phyloP scores from a whole-genome alignment of 2,888 invertebrate species.

The Polymixis lichenea region DNA sequence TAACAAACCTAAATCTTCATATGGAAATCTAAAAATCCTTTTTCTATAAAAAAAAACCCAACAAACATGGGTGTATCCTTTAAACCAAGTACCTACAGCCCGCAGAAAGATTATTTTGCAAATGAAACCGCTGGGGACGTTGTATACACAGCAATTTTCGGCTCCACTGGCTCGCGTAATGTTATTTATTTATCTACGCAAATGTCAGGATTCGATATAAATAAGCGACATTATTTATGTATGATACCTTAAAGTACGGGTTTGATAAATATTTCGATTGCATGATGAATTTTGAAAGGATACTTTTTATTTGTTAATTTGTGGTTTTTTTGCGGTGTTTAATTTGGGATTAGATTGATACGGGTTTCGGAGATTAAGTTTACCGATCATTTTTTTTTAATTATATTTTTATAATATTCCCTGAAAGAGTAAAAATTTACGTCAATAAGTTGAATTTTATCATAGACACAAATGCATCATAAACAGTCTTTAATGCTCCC shows the following conservation, averaged over 20 bases:
- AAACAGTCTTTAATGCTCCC: too few relatives aligned
- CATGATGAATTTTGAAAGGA: slow-evolving; percentile 32
- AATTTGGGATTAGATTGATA: slow-evolving; percentile 6
- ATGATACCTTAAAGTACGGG: slow-evolving; percentile 42
- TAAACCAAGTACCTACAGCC: not conserved
- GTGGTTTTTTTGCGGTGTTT: not conserved
- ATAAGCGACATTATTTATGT: slow-evolving; percentile 74
- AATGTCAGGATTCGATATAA: slow-evolving; percentile 83
- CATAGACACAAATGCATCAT: too few relatives aligned
- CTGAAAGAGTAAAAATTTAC: not conserved
- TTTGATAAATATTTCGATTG: slow-evolving; percentile 58
- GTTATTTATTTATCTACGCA: slow-evolving; percentile 86
- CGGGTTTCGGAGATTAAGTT: not conserved
- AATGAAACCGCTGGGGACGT: slow-evolving; percentile 62
- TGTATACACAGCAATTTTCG: slow-evolving; percentile 82
- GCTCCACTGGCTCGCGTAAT: slow-evolving; percentile 82
- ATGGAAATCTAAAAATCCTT: not conserved
- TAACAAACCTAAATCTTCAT: not conserved
- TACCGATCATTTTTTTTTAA: not conserved
- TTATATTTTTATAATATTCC: too few relatives aligned
- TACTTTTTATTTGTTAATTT: slow-evolving; percentile 21
- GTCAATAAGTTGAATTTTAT: too few relatives aligned
- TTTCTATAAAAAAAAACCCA: not conserved
- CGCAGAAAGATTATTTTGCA: slow-evolving; percentile 68
- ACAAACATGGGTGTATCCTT: not conserved